Base-by-base conservation (phyloP, 23 tunicate species). In the Styela plicata region DNA sequence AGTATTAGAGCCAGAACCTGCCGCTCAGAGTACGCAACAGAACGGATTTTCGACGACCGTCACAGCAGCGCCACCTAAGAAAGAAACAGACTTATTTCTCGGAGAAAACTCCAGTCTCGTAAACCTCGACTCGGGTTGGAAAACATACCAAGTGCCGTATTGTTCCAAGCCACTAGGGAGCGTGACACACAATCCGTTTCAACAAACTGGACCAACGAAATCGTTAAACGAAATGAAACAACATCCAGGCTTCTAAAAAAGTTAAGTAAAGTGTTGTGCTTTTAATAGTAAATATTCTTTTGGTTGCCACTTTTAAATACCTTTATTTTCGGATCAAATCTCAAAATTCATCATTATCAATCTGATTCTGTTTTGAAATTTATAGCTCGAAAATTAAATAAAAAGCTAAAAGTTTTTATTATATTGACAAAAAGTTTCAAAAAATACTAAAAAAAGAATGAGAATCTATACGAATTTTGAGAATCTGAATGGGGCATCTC, bases 151-250 rank as follows among this genome's bases (percentile, higher is more conserved):
- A 33, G 75, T 79, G 26, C 69, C 79, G 64, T 83, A 78, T 63
- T 70, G 37, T 77, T 26, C 63, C 36, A 52, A 74, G 63, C 36
- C 69, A 73, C 33, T 74, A n/a, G 20, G 78, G 57, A 64, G 63
- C 69, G 36, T 77, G 5, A 53, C 36, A 27, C 86, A 87, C 21
- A 90, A 90, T 64, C 95, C 95, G 7, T 90, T 90, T 70, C 75
- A 85, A 17, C 89, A 80, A 64, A 90, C 86, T 24, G 95, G 95
- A 17, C 95, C 95, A 16, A 80, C 95, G 2, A 62, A 24, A 52
- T 74, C 86, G 33, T 69, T 90, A 2, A 90, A 90, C 74, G 86
- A 90, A 82, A 74, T 90, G 86, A 90, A 83, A 63, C 57, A 5
- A 7, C 7, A 44, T 13, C 57, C 7, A 13, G 57, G 57, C 13